A percentile compares a stretch with the other conserved stretches of the same genome.
Evolutionary conservation across 1,140 invertebrate species (phyloP).

Genomic region (Diabrotica undecimpunctata): DNA sequence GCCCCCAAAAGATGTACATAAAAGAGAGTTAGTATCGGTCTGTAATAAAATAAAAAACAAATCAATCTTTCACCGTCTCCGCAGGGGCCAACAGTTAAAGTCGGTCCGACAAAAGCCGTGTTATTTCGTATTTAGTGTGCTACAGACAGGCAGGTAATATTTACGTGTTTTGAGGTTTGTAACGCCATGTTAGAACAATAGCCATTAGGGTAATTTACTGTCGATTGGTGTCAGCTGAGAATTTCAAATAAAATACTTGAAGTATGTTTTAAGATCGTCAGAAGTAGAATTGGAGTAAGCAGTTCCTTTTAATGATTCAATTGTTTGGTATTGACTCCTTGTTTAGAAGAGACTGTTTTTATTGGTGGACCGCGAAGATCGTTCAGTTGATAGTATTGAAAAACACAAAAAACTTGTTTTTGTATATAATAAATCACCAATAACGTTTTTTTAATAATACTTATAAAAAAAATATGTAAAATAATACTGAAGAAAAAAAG

Average conservation of each 20-base stretch:
- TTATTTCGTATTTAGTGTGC: constrained; percentile 41
- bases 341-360: too few relatives aligned
- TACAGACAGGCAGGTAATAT: constrained; percentile 25
- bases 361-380: too few relatives aligned
- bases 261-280: too few relatives aligned
- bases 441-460: too few relatives aligned
- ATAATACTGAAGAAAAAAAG: too few relatives aligned
- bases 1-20: background rate
- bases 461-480: too few relatives aligned
- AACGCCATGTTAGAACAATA: constrained; percentile 20
- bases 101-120: constrained; percentile 39
- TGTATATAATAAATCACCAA: too few relatives aligned
- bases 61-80: constrained; percentile 42
- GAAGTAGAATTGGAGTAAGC: too few relatives aligned
- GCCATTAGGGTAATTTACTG: constrained; percentile 11
- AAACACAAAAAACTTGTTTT: too few relatives aligned
- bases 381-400: too few relatives aligned
- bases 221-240: background rate
- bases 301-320: too few relatives aligned
- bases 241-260: background rate
- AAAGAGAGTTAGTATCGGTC: constrained; percentile 6
- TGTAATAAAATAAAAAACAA: constrained; percentile 36
- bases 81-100: constrained; percentile 29
- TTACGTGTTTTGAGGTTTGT: constrained; percentile 14
- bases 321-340: too few relatives aligned